Evolutionary conservation across 2,888 invertebrate genomes (phyloP), one percentile per base, ranked within the genome.

Genomic region (Perdita meconis): DNA sequence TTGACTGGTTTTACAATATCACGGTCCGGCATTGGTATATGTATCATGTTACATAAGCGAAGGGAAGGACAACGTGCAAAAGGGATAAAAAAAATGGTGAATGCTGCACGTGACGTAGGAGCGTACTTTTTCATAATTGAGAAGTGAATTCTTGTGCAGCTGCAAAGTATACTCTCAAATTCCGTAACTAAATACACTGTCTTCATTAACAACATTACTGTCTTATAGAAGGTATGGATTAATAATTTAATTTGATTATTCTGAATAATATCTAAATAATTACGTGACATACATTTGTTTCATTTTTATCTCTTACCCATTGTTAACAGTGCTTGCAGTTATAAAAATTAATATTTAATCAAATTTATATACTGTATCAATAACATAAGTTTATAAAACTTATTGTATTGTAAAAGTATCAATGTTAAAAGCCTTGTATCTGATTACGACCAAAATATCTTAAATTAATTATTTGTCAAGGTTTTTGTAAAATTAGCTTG

Each of bases 1-100:
- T 86, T 86, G 84, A 71, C 74, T 60, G 57, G 75, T 83, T 69
- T 67, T 76, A 83, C 71, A 78, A 81, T 85, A 82, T 81, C 83
- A 69, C 53, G 81, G 65, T 12, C 61, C 59, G 64, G 61, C 51
- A 78, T 66, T 71, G 64, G 78, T 75, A 70, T 74, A 80, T 67
- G 61, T 81, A 78, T 79, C 53, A 56, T 36, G 76, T 85, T 85
- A 81, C 78, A 74, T 75, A 85, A 81, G 68, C n/a, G 55, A 60
- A 80, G 65, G 53, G 67, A 77, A 60, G 69, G 77, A 60, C 78
- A 66, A 16, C 24, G 8, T 65, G 60, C 8, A 69, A 60, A 26
- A 5, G 12, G 13, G 42, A 30, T 30, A 59, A 50, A 51, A 59
- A 30, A 53, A 38, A 71, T 12, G 19, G 16, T 59, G 16, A 36